phyloP scores from a whole-genome alignment of 2,113 vertebrate genomes.

The Hymenochirus boettgeri region DNA sequence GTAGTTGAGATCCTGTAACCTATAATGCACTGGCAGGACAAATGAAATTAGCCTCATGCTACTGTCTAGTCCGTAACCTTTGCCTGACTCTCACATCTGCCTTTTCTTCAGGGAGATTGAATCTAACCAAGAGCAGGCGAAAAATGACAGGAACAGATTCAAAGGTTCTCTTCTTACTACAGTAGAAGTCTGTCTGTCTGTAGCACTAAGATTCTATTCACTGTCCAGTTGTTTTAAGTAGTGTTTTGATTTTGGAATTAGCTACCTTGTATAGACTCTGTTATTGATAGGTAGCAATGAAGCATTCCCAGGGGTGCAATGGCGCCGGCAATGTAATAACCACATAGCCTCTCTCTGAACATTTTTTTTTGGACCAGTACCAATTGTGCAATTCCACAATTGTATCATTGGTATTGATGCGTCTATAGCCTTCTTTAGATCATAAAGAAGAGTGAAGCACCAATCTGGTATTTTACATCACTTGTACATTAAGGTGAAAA shows the following conservation, averaged over 20 bases:
- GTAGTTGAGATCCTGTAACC: conserved; percentile 28
- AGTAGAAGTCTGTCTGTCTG: conserved; percentile 4
- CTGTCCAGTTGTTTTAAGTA: conserved; percentile 4
- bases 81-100: conserved; percentile 18
- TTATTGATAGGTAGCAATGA: too few species aligned
- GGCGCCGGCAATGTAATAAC: too few species aligned
- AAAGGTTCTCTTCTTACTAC: not conserved
- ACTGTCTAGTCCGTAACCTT: conserved; percentile 23
- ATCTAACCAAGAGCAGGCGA: conserved; percentile 15
- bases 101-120: conserved; percentile 32
- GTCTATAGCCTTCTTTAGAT: too few species aligned
- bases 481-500: too few species aligned
- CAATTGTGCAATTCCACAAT: too few species aligned
- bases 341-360: too few species aligned
- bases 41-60: conserved; percentile 31
- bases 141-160: conserved; percentile 1
- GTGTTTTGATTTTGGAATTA: conserved; percentile 9
- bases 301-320: too few species aligned
- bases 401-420: too few species aligned
- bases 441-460: too few species aligned
- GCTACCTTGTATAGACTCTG: too few species aligned
- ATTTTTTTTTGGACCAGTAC: too few species aligned
- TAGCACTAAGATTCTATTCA: not conserved
- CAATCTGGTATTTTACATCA: too few species aligned
- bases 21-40: conserved; percentile 17